phyloP scores from a whole-genome alignment of 1,140 invertebrate genomes.

The Drosophila trapezifrons region DNA sequence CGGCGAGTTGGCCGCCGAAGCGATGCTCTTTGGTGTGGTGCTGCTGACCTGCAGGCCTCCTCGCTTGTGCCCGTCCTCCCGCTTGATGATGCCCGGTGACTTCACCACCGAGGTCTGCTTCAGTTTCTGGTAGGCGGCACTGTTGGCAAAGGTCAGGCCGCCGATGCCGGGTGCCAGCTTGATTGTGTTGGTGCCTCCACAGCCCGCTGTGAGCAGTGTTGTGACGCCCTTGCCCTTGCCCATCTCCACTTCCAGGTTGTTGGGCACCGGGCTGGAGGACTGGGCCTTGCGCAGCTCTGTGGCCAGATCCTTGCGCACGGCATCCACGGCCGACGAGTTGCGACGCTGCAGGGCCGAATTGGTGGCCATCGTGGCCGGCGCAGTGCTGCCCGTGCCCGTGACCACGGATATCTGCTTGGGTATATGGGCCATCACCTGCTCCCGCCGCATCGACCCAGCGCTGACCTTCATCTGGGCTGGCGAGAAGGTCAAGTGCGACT shows the following conservation, averaged over 20 bases:
- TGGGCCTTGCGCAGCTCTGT: constrained; percentile 67
- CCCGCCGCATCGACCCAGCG: constrained; percentile 71
- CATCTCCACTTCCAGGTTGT: constrained; percentile 39
- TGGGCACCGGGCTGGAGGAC: constrained; percentile 30
- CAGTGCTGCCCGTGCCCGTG: constrained; percentile 48
- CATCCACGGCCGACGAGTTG: constrained; percentile 67
- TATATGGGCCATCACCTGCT: constrained; percentile 85
- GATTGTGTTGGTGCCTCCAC: constrained; percentile 67
- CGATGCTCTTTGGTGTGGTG: constrained; percentile 78
- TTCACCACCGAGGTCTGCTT: constrained; percentile 71
- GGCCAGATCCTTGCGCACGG: constrained; percentile 77
- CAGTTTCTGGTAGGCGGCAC: constrained; percentile 77
- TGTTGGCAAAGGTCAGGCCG: constrained; percentile 83
- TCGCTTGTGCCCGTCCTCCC: constrained; percentile 65
- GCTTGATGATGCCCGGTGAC: constrained; percentile 55
- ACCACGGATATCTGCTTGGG: constrained; percentile 85
- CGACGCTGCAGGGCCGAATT: constrained; percentile 71
- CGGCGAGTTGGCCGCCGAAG: constrained; percentile 70
- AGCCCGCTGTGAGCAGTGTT: constrained; percentile 37
- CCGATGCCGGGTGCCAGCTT: constrained; percentile 82
- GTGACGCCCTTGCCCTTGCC: constrained; percentile 34
- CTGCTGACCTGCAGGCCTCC: constrained; percentile 60
- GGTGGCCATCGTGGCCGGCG: constrained; percentile 70
- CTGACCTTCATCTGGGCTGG: constrained; percentile 87
- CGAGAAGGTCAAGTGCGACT: constrained; percentile 88